Percentiles rank a stretch among this genome's conserved stretches.
These are phyloP conservation scores for Eurystomus gularis DNA, from an alignment of 2,113 vertebrate genomes.

Conservation along the genomic window DNA sequence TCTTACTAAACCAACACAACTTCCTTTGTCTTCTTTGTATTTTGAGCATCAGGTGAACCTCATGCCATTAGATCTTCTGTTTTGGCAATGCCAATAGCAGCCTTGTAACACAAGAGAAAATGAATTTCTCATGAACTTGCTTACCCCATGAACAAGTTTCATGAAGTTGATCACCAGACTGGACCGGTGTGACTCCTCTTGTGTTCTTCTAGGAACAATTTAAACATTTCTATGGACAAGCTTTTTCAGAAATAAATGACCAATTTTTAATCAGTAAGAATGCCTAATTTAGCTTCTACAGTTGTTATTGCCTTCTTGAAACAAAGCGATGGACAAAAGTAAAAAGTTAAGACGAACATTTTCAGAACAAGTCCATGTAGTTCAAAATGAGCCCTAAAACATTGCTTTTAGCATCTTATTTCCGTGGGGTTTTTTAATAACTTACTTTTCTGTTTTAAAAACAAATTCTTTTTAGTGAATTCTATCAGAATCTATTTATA, in stretches of 20 bases:
- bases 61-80: neutral
- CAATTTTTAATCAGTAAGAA: neutral
- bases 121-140: neutral
- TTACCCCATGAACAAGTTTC: neutral
- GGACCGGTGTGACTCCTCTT: neutral
- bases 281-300: neutral
- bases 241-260: neutral
- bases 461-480: neutral
- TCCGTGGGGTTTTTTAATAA: neutral
- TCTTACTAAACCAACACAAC: no score
- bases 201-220: neutral
- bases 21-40: neutral
- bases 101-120: neutral
- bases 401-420: neutral
- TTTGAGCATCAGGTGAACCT: neutral
- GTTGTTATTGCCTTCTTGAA: neutral
- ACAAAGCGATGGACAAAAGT: neutral
- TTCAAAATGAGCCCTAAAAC: neutral
- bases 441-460: neutral
- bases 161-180: neutral
- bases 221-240: neutral
- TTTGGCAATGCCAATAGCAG: neutral
- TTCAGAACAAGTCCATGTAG: neutral
- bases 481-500: neutral
- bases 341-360: neutral